A percentile compares a stretch with the other conserved stretches of the same genome.
These are phyloP conservation scores for Tetragonula clypearis DNA, from an alignment of 1,140 invertebrate genomes.

Conservation along the genomic window DNA sequence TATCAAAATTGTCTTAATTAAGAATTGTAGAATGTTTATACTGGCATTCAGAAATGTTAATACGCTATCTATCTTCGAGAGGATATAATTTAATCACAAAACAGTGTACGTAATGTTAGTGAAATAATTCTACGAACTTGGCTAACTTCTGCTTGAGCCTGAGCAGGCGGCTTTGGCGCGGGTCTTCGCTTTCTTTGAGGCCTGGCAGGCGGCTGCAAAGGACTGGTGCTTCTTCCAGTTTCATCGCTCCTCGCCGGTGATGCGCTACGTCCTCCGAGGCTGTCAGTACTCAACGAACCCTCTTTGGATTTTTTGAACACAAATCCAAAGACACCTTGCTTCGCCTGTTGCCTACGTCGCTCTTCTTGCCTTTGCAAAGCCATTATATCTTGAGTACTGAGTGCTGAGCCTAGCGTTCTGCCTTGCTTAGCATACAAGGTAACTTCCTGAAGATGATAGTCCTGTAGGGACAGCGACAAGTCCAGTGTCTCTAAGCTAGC, in stretches of 20 bases:
- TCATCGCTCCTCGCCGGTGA: constrained; percentile 82
- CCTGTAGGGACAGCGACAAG: constrained; percentile 83
- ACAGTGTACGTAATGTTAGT: background rate
- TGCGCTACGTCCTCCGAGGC: constrained; percentile 79
- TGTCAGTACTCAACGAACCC: constrained; percentile 81
- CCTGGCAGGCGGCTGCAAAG: constrained; percentile 77
- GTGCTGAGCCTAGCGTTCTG: constrained; percentile 79
- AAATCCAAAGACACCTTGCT: constrained; percentile 82
- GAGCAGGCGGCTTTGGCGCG: constrained; percentile 83
- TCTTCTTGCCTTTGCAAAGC: constrained; percentile 84
- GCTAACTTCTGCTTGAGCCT: constrained; percentile 20
- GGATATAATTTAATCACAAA: background rate
- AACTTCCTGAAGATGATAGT: constrained; percentile 87
- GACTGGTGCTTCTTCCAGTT: constrained; percentile 77
- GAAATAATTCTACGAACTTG: background rate
- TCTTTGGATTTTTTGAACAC: constrained; percentile 82
- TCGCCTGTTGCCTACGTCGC: constrained; percentile 80
- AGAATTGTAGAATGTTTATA: background rate
- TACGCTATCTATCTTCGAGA: too few species aligned
- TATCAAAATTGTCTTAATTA: background rate
- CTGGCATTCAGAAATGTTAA: background rate
- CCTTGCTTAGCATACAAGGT: constrained; percentile 83
- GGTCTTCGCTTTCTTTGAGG: constrained; percentile 83
- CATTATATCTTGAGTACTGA: constrained; percentile 86
- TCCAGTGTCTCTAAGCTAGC: constrained; percentile 85